Evolutionary conservation across 1,140 invertebrate genomes (phyloP).

Genomic region (Diprion similis): DNA sequence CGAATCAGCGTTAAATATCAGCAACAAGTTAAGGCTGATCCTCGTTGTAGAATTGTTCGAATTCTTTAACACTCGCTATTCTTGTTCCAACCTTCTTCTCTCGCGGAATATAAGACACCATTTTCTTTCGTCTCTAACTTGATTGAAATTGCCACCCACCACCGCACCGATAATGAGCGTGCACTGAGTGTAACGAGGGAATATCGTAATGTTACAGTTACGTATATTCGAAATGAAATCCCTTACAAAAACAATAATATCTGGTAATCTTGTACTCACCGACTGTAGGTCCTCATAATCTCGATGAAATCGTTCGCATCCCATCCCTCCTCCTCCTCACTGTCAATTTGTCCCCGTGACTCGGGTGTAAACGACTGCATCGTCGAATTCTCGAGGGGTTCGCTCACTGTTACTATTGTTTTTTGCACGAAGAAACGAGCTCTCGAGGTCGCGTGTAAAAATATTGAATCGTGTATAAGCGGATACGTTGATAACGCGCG

Average conservation of each 20-base stretch:
- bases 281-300: neutral
- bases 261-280: neutral
- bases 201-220: too few relatives aligned
- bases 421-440: too few relatives aligned
- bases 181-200: too few relatives aligned
- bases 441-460: too few relatives aligned
- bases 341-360: too few relatives aligned
- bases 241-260: neutral
- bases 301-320: neutral
- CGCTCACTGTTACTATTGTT: too few relatives aligned
- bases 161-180: too few relatives aligned
- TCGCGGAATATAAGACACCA: neutral
- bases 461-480: neutral
- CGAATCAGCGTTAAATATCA: slow-evolving; percentile 5
- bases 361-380: too few relatives aligned
- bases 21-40: neutral
- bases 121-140: neutral
- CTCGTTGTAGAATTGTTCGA: neutral
- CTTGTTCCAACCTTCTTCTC: too few relatives aligned
- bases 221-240: too few relatives aligned
- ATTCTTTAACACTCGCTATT: neutral
- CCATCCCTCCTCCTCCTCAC: too few relatives aligned
- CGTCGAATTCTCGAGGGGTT: too few relatives aligned
- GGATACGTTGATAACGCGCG: neutral
- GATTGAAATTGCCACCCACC: neutral